phyloP scores from a whole-genome alignment of 2,113 vertebrate genomes.

The Micromys minutus region DNA sequence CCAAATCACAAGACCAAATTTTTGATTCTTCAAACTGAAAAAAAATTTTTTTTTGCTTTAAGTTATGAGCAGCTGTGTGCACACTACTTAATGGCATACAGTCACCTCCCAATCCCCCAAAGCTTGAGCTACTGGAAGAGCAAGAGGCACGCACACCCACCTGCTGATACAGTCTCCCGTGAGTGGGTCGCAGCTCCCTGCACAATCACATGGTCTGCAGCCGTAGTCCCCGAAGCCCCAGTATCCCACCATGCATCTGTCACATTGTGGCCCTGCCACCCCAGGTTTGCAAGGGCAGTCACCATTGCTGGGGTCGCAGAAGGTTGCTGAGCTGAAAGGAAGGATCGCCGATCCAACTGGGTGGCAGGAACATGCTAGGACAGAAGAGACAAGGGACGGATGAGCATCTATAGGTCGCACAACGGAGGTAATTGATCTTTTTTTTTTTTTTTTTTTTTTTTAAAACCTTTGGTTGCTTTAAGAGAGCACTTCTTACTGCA shows the following conservation, averaged over 20 bases:
- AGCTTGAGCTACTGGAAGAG: neutral
- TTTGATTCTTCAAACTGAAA: constrained; percentile 2
- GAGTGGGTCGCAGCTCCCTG: constrained; percentile 92
- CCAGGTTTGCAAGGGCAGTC: constrained; percentile 97
- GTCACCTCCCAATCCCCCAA: neutral
- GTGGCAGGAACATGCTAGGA: constrained; percentile 93
- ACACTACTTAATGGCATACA: neutral
- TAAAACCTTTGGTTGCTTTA: neutral
- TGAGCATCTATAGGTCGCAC: neutral
- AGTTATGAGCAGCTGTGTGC: neutral
- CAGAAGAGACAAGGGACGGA: constrained; percentile 15
- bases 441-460: constrained; percentile 18
- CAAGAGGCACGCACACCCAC: constrained; percentile 81
- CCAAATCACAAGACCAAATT: constrained; percentile 9
- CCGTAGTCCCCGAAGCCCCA: constrained; percentile 95
- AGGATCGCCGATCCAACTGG: constrained; percentile 90
- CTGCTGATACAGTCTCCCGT: constrained; percentile 93
- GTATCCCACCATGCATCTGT: constrained; percentile 95
- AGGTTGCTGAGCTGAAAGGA: constrained; percentile 83
- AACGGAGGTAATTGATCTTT: neutral
- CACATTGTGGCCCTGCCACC: constrained; percentile 91
- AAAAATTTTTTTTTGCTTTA: neutral
- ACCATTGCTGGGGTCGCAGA: constrained; percentile 93
- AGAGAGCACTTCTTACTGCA: neutral
- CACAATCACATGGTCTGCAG: constrained; percentile 94